phyloP scores from a whole-genome alignment of 2,797 vertebrate species.

The Gallinago stenura region DNA sequence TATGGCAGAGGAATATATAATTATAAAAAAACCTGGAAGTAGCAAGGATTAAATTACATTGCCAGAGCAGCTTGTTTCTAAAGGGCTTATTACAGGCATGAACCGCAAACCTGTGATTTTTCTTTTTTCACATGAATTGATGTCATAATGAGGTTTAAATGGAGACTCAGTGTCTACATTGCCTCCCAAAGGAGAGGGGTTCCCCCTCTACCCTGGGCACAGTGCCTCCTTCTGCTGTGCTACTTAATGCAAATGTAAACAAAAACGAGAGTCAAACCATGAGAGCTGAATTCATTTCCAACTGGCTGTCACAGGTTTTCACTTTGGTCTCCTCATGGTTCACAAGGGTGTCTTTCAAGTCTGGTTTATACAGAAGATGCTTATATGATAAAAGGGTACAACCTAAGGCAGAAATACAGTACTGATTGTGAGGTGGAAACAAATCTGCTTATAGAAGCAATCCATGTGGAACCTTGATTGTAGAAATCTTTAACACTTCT shows the following conservation, averaged over 20 bases:
- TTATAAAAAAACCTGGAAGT: constrained; percentile 70
- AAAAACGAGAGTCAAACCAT: constrained; percentile 67
- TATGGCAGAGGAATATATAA: constrained; percentile 57
- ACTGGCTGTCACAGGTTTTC: constrained; percentile 63
- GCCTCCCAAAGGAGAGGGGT: constrained; percentile 74
- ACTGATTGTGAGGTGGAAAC: constrained; percentile 52
- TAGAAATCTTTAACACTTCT: constrained; percentile 60
- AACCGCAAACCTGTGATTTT: constrained; percentile 78
- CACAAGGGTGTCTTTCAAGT: constrained; percentile 78
- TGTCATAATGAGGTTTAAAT: constrained; percentile 82
- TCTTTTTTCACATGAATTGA: constrained; percentile 76
- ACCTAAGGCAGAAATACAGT: constrained; percentile 9
- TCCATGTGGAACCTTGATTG: constrained; percentile 22
- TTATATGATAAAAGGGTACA: constrained; percentile 62
- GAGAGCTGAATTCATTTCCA: constrained; percentile 76
- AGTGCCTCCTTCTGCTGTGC: constrained; percentile 74
- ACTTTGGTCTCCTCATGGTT: constrained; percentile 65
- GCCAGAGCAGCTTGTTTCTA: constrained; percentile 71
- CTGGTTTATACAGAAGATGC: constrained; percentile 64
- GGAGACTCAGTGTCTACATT: constrained; percentile 79
- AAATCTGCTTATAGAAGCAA: constrained; percentile 49
- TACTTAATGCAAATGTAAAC: constrained; percentile 78
- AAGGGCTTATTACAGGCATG: constrained; percentile 70
- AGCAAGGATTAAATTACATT: constrained; percentile 69
- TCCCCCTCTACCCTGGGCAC: constrained; percentile 65